Evolutionary conservation across 2,888 invertebrate genomes (phyloP).

Genomic region (Thera obeliscata): DNA sequence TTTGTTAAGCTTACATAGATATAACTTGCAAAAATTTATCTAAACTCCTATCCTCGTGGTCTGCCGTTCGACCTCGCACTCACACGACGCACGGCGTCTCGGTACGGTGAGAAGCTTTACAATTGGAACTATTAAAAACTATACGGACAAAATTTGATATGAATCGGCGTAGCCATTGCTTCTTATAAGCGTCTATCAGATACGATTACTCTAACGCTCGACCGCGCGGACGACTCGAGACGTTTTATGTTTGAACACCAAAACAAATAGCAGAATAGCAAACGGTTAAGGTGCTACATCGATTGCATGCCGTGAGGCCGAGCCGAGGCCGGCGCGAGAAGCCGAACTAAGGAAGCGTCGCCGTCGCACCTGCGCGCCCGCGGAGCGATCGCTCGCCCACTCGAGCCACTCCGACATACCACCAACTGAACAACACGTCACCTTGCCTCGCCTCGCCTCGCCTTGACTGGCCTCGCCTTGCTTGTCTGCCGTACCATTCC

Average conservation of each 20-base stretch:
- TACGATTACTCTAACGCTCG: conserved; percentile 75
- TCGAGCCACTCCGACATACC: conserved; percentile 6
- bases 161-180: conserved; percentile 82
- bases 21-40: conserved; percentile 79
- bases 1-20: conserved; percentile 81
- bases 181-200: conserved; percentile 77
- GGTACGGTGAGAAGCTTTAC: conserved; percentile 80
- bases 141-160: conserved; percentile 83
- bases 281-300: conserved; percentile 55
- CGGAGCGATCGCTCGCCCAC: conserved; percentile 4
- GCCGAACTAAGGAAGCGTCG: conserved; percentile 56
- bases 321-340: conserved; percentile 42
- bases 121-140: conserved; percentile 81
- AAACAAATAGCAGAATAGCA: conserved; percentile 51
- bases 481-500: conserved; percentile 17
- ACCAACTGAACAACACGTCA: not conserved
- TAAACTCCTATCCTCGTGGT: conserved; percentile 71
- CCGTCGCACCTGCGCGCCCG: conserved; percentile 39
- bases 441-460: not conserved
- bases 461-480: not conserved
- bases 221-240: conserved; percentile 66
- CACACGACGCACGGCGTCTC: conserved; percentile 65
- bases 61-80: conserved; percentile 63
- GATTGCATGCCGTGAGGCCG: conserved; percentile 56
- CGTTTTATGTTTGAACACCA: conserved; percentile 54